A percentile compares a stretch with the other conserved stretches of the same genome.
Evolutionary conservation across 2,888 invertebrate genomes (phyloP).

Genomic region (Thecocarcelia acutangulata): DNA sequence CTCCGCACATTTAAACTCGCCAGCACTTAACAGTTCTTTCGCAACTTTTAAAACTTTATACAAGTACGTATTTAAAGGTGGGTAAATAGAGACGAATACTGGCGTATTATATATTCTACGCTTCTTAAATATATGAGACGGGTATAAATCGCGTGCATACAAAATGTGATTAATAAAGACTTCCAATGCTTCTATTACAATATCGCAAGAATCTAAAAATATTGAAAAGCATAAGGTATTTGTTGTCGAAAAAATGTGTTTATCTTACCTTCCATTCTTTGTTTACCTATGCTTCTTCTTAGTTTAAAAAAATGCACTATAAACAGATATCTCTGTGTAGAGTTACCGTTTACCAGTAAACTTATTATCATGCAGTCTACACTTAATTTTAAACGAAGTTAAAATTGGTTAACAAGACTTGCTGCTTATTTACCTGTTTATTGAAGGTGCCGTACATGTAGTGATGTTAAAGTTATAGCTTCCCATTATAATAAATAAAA

Average conservation of each 20-base stretch:
- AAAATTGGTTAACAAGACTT: too few species aligned
- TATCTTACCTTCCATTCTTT: slow-evolving; percentile 31
- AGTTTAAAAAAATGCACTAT: neutral
- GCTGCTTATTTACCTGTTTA: too few species aligned
- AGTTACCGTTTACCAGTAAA: too few species aligned
- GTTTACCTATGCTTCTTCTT: slow-evolving; percentile 15
- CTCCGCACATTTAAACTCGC: slow-evolving; percentile 74
- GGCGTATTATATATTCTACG: slow-evolving; percentile 78
- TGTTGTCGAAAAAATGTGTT: neutral
- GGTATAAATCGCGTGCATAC: slow-evolving; percentile 78
- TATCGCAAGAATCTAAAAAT: slow-evolving; percentile 68
- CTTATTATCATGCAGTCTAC: too few species aligned
- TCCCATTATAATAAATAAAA: too few species aligned
- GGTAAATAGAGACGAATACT: slow-evolving; percentile 77
- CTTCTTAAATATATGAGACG: slow-evolving; percentile 78
- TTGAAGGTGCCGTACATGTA: too few species aligned
- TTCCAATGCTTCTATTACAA: slow-evolving; percentile 79
- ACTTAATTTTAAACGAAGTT: too few species aligned
- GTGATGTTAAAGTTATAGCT: too few species aligned
- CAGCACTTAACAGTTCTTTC: slow-evolving; percentile 71
- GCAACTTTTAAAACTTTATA: slow-evolving; percentile 74
- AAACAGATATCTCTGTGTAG: too few species aligned
- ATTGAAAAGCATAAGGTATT: too few species aligned
- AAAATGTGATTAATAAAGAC: slow-evolving; percentile 78
- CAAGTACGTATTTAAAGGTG: slow-evolving; percentile 77